Conservation (phyloP, 2,888 invertebrate species). For the Nycteola revayana region DNA sequence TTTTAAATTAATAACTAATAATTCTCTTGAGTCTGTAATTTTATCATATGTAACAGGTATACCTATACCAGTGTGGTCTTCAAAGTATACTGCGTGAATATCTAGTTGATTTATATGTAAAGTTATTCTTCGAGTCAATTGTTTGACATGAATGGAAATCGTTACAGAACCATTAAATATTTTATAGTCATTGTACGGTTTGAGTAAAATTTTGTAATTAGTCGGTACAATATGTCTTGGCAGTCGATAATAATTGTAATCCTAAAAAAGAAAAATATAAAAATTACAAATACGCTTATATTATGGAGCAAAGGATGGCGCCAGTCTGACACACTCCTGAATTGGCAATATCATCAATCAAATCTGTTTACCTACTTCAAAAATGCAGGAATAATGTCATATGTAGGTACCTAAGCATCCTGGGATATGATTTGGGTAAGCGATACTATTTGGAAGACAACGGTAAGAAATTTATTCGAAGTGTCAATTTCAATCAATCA, state of each 20-base stretch:
- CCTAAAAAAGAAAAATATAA: slow-evolving; percentile 48
- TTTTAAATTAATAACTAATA: slow-evolving; percentile 56
- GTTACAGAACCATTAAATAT: slow-evolving; percentile 80
- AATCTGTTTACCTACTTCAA: no score
- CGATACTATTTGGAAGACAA: no score
- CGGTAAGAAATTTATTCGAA: no score
- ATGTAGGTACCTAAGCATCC: no score
- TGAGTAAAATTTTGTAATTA: slow-evolving; percentile 85
- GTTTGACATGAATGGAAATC: slow-evolving; percentile 66
- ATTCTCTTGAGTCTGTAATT: slow-evolving; percentile 52
- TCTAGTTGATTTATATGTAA: slow-evolving; percentile 84
- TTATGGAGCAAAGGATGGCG: no score
- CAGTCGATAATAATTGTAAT: slow-evolving; percentile 55
- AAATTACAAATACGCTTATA: no score
- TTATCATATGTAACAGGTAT: slow-evolving; percentile 9
- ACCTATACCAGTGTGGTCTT: slow-evolving; percentile 22
- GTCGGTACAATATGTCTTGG: slow-evolving; percentile 82
- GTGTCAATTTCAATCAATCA: no score
- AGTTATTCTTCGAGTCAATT: slow-evolving; percentile 69
- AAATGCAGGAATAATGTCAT: no score
- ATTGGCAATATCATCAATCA: no score
- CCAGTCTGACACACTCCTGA: no score
- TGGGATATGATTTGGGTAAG: no score
- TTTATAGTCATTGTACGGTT: slow-evolving; percentile 83
- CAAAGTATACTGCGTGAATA: slow-evolving; percentile 54